Percentiles rank a stretch among this genome's conserved stretches.
Evolutionary conservation across 1,140 invertebrate genomes (phyloP).

Genomic region (Drosophila repleta): DNA sequence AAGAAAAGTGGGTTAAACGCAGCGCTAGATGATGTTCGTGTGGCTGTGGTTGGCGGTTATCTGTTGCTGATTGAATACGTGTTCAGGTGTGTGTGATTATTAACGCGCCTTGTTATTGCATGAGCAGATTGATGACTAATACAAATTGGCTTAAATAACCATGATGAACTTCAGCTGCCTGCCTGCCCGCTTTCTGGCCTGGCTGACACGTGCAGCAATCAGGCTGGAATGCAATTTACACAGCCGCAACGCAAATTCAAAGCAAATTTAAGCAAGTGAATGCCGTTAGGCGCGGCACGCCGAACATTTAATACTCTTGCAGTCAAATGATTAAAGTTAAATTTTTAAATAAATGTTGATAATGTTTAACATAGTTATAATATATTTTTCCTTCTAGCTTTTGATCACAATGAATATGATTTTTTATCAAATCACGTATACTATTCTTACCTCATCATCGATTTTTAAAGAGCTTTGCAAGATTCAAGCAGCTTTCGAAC

Average conservation of each 20-base stretch:
- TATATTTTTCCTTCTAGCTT: no score
- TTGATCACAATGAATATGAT: no score
- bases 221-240: conserved; percentile 62
- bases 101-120: conserved; percentile 52
- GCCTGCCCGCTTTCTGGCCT: no score
- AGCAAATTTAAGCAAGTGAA: conserved; percentile 54
- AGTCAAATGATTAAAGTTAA: no score
- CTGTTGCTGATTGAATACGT: conserved; percentile 59
- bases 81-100: conserved; percentile 35
- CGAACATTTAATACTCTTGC: not conserved
- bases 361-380: no score
- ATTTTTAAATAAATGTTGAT: no score
- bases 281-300: no score
- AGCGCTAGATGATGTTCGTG: conserved; percentile 29
- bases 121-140: conserved; percentile 57
- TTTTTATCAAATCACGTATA: no score
- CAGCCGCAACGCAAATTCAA: conserved; percentile 55
- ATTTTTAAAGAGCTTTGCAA: no score
- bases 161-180: conserved; percentile 48
- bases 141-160: conserved; percentile 69
- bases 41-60: conserved; percentile 42
- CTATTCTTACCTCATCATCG: no score
- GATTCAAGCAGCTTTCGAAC: no score
- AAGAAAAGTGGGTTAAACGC: conserved; percentile 56
- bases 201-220: conserved; percentile 33